Percentiles rank a stretch among this genome's conserved stretches.
These are phyloP conservation scores for Rutilus rutilus DNA, from an alignment of 2,113 vertebrate species.

Conservation along the genomic window DNA sequence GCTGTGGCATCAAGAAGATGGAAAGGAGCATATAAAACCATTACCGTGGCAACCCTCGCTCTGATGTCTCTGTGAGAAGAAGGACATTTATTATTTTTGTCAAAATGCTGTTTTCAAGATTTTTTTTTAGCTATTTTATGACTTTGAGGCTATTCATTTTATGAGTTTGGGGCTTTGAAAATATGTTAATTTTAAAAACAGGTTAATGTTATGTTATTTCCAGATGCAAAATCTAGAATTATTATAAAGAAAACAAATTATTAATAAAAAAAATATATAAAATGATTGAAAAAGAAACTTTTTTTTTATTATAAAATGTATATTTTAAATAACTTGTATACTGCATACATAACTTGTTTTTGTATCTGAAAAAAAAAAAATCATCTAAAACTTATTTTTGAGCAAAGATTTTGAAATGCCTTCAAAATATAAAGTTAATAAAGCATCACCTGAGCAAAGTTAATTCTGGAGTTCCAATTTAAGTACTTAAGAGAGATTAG, in stretches of 20 bases:
- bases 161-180: not conserved
- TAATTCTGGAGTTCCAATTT: conserved; percentile 6
- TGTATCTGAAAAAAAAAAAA: not conserved
- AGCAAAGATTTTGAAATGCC: conserved; percentile 33
- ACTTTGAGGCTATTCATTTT: not conserved
- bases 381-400: not conserved
- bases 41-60: conserved; percentile 62
- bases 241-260: not conserved
- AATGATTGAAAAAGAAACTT: not conserved
- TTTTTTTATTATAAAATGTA: not conserved
- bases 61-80: conserved; percentile 68
- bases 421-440: not conserved
- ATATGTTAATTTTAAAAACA: not conserved
- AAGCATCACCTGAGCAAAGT: conserved; percentile 7
- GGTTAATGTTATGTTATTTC: not conserved
- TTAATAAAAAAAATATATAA: not conserved
- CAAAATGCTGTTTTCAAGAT: conserved; percentile 1
- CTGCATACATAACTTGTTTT: not conserved
- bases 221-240: not conserved
- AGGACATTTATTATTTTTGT: not conserved
- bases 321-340: not conserved
- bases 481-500: not conserved
- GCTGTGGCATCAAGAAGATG: conserved; percentile 65
- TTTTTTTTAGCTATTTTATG: not conserved
- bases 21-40: conserved; percentile 69